Percentiles rank a stretch among this genome's conserved stretches.
These are phyloP conservation scores for Eriocheir sinensis DNA, from an alignment of 1,140 invertebrate genomes.

Conservation along the genomic window DNA sequence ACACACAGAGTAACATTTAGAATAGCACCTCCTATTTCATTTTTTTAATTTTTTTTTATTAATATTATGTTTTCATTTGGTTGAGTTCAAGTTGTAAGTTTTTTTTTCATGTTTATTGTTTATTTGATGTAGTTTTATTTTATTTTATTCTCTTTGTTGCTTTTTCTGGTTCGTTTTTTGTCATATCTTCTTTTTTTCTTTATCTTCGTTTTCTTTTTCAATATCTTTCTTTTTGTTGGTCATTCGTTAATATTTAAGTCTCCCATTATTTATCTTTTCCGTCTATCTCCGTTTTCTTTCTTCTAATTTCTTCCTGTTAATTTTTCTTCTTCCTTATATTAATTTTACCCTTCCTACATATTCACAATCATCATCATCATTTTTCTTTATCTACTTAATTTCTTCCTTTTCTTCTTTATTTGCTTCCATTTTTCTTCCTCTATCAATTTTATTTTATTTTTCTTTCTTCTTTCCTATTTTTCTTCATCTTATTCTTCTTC, in stretches of 20 bases:
- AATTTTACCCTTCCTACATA: too few relatives aligned
- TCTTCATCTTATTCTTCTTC: too few relatives aligned
- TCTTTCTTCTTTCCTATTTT: not conserved
- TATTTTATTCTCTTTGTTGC: not conserved
- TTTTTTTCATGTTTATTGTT: not conserved
- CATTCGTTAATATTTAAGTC: too few relatives aligned
- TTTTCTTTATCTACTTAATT: too few relatives aligned
- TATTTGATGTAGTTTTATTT: not conserved
- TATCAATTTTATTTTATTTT: not conserved
- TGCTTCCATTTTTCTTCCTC: too few relatives aligned
- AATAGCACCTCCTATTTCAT: not conserved
- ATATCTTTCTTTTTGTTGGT: too few relatives aligned
- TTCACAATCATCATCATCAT: too few relatives aligned
- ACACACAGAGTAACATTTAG: not conserved
- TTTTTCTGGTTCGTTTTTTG: not conserved
- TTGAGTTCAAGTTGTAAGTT: not conserved
- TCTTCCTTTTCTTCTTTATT: not conserved
- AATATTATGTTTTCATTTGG: not conserved
- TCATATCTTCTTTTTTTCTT: not conserved
- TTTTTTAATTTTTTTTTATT: not conserved
- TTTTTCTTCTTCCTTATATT: too few relatives aligned
- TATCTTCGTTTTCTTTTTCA: too few relatives aligned
- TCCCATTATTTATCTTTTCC: too few relatives aligned
- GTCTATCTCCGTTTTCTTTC: too few relatives aligned
- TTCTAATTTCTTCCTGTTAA: too few relatives aligned